Conservation (phyloP, 2,797 vertebrate genomes). For the Adrianichthys oophorus region DNA sequence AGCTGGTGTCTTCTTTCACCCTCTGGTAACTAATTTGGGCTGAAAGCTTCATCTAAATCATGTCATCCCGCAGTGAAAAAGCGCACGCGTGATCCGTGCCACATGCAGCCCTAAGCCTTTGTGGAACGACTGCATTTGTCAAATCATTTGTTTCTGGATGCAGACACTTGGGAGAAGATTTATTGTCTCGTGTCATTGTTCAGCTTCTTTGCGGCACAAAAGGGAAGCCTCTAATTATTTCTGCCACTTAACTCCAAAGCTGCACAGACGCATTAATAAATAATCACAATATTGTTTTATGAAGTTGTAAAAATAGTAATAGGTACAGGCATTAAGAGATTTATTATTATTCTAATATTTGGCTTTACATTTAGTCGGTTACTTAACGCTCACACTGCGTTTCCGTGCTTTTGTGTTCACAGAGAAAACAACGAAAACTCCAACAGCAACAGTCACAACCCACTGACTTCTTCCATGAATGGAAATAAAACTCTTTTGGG, state of each 20-base stretch:
- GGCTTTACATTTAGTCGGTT: not conserved
- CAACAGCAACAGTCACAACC: constrained; percentile 94
- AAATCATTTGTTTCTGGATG: constrained; percentile 4
- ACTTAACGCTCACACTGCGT: not conserved
- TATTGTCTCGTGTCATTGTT: constrained; percentile 19
- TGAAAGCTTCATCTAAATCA: constrained; percentile 76
- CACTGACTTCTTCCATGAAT: constrained; percentile 93
- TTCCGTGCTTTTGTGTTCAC: constrained; percentile 27
- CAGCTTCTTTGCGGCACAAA: not conserved
- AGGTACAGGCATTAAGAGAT: not conserved
- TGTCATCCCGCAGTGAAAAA: constrained; percentile 49
- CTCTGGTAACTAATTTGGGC: constrained; percentile 72
- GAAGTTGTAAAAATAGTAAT: not conserved
- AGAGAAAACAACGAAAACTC: constrained; percentile 99
- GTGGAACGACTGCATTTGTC: constrained; percentile 11
- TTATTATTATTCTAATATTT: not conserved
- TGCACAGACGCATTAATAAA: constrained; percentile 7
- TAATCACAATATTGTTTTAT: constrained; percentile 3
- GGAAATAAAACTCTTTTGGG: constrained; percentile 97
- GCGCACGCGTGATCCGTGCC: constrained; percentile 19
- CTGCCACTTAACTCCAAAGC: not conserved
- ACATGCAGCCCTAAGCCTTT: constrained; percentile 28
- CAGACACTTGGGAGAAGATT: constrained; percentile 4
- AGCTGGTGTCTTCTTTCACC: constrained; percentile 78
- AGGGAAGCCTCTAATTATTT: constrained; percentile 29